These are phyloP conservation scores for Acanthosepion lycidas DNA, from an alignment of 2,888 invertebrate genomes.

Conservation along the genomic window DNA sequence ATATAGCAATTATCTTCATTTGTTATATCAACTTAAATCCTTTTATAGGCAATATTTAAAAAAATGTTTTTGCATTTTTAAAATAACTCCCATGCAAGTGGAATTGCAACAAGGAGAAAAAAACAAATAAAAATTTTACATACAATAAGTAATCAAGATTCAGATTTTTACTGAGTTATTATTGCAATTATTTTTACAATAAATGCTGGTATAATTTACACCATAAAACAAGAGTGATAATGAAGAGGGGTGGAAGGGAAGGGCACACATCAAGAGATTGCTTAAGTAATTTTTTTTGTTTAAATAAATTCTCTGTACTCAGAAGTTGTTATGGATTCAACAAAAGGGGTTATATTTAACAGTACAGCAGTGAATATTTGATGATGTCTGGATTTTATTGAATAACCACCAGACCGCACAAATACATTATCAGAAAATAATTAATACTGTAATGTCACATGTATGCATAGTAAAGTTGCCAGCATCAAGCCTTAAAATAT, in stretches of 20 bases:
- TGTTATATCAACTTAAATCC: no score
- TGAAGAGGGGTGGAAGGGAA: background rate
- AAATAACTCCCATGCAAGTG: no score
- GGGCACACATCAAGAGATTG: background rate
- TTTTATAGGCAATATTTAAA: no score
- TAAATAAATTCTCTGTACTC: background rate
- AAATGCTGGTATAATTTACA: background rate
- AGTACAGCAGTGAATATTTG: background rate
- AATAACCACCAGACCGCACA: background rate
- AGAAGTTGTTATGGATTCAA: background rate
- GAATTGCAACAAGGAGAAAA: no score
- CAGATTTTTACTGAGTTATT: no score
- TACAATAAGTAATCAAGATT: no score
- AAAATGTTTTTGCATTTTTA: no score
- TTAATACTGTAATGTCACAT: background rate
- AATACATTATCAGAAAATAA: background rate
- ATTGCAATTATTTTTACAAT: background rate
- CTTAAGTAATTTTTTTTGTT: background rate
- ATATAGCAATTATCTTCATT: no score
- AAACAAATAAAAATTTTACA: no score
- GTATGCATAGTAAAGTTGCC: background rate
- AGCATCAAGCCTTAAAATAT: background rate
- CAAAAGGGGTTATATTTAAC: background rate
- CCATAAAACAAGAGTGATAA: background rate
- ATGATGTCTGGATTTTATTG: background rate